phyloP scores from a whole-genome alignment of 2,888 invertebrate genomes.

The Serripes groenlandicus region DNA sequence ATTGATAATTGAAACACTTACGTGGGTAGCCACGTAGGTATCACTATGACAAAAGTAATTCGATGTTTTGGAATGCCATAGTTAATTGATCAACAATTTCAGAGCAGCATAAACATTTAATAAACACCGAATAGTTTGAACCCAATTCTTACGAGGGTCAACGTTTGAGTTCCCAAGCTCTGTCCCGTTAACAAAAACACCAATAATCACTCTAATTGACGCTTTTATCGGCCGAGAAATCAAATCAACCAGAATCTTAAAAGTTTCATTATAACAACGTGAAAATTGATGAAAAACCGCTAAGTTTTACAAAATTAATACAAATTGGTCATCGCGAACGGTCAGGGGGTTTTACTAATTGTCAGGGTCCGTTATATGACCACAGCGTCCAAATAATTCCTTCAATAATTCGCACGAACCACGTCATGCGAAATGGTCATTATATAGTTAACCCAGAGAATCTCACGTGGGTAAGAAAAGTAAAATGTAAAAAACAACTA shows the following conservation, averaged over 20 bases:
- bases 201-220: constrained; percentile 47
- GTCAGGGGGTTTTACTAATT: constrained; percentile 38
- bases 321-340: constrained; percentile 40
- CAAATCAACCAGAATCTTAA: constrained; percentile 45
- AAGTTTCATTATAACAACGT: constrained; percentile 54
- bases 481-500: too few relatives aligned
- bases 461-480: too few relatives aligned
- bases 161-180: not conserved
- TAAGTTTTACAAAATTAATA: constrained; percentile 41
- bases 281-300: constrained; percentile 49
- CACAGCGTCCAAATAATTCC: constrained; percentile 13
- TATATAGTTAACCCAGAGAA: too few relatives aligned
- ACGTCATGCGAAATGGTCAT: too few relatives aligned
- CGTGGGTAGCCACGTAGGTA: too few relatives aligned
- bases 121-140: not conserved
- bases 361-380: constrained; percentile 47
- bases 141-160: not conserved
- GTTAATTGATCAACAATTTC: not conserved
- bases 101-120: not conserved
- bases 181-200: not conserved
- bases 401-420: constrained; percentile 27
- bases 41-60: too few relatives aligned
- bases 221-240: constrained; percentile 55
- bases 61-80: too few relatives aligned
- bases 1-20: too few relatives aligned